These are phyloP conservation scores for Brachionus rubens DNA, from an alignment of 1,140 invertebrate genomes.

Conservation along the genomic window DNA sequence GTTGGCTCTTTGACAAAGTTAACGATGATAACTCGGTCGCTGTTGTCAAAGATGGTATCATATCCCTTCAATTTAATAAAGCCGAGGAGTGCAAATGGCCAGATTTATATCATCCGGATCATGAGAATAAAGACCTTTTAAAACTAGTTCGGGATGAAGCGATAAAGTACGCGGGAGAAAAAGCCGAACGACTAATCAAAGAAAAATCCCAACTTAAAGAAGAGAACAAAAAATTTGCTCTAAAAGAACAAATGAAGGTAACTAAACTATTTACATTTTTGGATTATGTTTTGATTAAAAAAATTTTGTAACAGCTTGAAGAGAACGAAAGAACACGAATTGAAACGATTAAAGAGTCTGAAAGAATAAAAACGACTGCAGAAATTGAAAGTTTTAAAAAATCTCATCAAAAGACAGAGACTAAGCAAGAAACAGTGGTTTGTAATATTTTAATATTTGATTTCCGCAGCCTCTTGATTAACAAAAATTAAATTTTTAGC, in stretches of 20 bases:
- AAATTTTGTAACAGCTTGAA: constrained; percentile 64
- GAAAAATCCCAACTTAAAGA: constrained; percentile 50
- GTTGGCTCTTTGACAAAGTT: background rate
- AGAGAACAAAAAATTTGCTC: constrained; percentile 51
- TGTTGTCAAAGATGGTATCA: constrained; percentile 34
- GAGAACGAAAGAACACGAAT: constrained; percentile 64
- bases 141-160: constrained; percentile 50
- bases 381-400: constrained; percentile 56
- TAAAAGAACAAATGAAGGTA: constrained; percentile 56
- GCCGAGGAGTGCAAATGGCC: background rate
- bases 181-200: constrained; percentile 47
- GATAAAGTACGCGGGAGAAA: constrained; percentile 49
- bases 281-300: no score
- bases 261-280: no score
- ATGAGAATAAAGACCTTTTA: constrained; percentile 32
- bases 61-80: constrained; percentile 27
- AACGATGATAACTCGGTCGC: background rate
- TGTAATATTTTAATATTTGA: no score
- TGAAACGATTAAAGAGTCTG: constrained; percentile 61
- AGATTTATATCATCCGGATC: constrained; percentile 18
- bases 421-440: constrained; percentile 47
- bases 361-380: constrained; percentile 67
- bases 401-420: background rate
- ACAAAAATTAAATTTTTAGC: no score
- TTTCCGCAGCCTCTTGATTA: no score